Conservation (phyloP, 2,888 invertebrate genomes). For the Sepiola atlantica region DNA sequence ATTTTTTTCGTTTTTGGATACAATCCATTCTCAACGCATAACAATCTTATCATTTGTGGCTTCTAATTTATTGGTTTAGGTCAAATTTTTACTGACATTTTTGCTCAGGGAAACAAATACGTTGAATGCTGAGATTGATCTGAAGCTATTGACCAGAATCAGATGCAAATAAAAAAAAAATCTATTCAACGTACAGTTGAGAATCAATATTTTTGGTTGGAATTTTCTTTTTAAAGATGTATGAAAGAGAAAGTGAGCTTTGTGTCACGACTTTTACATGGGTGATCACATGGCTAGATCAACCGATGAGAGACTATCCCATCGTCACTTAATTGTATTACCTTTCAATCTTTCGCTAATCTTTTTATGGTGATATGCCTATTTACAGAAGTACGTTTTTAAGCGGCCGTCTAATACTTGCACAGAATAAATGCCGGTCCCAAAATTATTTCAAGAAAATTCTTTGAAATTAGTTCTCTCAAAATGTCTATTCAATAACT, state of each 20-base stretch:
- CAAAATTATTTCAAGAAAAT: background rate
- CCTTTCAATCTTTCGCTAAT: background rate
- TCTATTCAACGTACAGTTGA: too few relatives aligned
- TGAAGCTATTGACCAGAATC: background rate
- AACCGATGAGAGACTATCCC: too few relatives aligned
- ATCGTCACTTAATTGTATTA: background rate
- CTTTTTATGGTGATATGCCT: background rate
- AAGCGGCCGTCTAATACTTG: background rate
- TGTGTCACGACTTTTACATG: too few relatives aligned
- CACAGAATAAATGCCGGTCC: background rate
- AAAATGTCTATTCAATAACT: too few relatives aligned
- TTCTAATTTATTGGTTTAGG: background rate
- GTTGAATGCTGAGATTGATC: background rate
- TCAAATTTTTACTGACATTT: background rate
- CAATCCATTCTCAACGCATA: background rate
- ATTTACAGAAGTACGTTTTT: background rate
- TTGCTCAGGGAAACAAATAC: constrained; percentile 14
- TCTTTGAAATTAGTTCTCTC: too few relatives aligned
- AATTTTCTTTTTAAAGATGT: too few relatives aligned
- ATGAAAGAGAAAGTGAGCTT: too few relatives aligned
- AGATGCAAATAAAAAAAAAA: background rate
- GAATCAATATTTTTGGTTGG: too few relatives aligned
- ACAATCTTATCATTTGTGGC: background rate
- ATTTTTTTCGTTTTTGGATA: background rate
- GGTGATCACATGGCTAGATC: too few relatives aligned